A percentile compares a stretch with the other conserved stretches of the same genome.
Evolutionary conservation across 2,888 invertebrate genomes (phyloP).

Genomic region (Apotomis betuletana): DNA sequence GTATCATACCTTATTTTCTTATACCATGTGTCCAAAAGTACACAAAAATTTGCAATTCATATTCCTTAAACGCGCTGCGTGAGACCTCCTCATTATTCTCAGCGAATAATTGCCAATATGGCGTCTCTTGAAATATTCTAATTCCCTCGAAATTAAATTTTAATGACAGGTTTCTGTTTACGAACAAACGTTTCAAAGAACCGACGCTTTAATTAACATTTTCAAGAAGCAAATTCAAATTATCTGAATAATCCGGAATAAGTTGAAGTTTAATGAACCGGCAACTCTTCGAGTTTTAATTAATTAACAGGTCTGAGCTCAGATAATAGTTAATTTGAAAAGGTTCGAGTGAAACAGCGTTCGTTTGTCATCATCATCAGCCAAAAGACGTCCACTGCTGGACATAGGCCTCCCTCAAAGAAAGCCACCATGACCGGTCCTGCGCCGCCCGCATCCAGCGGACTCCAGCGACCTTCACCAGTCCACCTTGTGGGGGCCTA

Average conservation of each 20-base stretch:
- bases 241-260: slow-evolving; percentile 22
- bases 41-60: no score
- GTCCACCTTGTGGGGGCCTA: no score
- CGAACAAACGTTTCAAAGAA: slow-evolving; percentile 5
- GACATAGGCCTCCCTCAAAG: no score
- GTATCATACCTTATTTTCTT: no score
- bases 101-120: slow-evolving; percentile 8
- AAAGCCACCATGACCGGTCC: no score
- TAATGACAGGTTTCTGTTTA: slow-evolving; percentile 13
- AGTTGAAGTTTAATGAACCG: slow-evolving; percentile 27
- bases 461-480: no score
- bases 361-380: no score
- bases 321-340: slow-evolving; percentile 1
- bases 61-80: not conserved
- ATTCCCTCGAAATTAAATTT: slow-evolving; percentile 9
- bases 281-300: slow-evolving; percentile 16
- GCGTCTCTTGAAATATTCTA: not conserved
- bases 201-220: slow-evolving; percentile 23
- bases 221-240: slow-evolving; percentile 20
- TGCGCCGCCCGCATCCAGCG: no score
- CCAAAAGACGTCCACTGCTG: no score
- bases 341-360: not conserved
- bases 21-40: no score
- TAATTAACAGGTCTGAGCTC: slow-evolving; percentile 9
- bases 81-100: not conserved